Conservation (phyloP, 2,888 invertebrate genomes). For the Tetragonisca angustula region DNA sequence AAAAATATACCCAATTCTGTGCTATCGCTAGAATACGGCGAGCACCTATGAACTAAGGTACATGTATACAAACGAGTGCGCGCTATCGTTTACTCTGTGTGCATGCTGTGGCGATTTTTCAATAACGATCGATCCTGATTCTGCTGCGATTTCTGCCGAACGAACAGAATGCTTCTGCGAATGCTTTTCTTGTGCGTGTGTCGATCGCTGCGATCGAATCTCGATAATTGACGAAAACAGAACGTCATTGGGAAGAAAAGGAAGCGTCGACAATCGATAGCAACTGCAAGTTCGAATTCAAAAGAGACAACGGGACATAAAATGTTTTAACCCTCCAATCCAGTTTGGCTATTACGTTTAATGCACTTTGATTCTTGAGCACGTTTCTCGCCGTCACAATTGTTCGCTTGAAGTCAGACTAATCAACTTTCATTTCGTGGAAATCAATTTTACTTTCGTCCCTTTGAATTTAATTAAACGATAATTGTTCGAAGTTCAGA, state of each 20-base stretch:
- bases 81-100: slow-evolving; percentile 40
- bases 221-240: slow-evolving; percentile 42
- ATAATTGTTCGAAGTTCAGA: too few species aligned
- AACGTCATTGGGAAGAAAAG: slow-evolving; percentile 15
- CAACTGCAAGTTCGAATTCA: slow-evolving; percentile 9
- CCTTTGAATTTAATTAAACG: too few species aligned
- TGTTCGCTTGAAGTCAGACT: not conserved
- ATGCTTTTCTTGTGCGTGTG: slow-evolving; percentile 53
- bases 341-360: slow-evolving; percentile 1
- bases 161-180: slow-evolving; percentile 10
- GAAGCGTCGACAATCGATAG: slow-evolving; percentile 5
- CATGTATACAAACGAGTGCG: slow-evolving; percentile 50
- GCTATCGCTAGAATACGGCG: slow-evolving; percentile 35
- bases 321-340: slow-evolving; percentile 41
- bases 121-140: not conserved
- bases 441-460: not conserved
- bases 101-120: slow-evolving; percentile 9
- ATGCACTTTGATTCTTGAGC: slow-evolving; percentile 2
- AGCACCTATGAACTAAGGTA: slow-evolving; percentile 51
- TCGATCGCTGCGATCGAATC: slow-evolving; percentile 22
- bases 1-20: slow-evolving; percentile 64
- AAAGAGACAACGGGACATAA: not conserved
- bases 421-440: not conserved
- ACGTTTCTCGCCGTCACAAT: not conserved
- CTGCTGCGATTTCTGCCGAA: slow-evolving; percentile 5